A percentile compares a stretch with the other conserved stretches of the same genome.
phyloP scores from a whole-genome alignment of 1,140 invertebrate genomes.

The Hermatobates lingyangjiaoensis region DNA sequence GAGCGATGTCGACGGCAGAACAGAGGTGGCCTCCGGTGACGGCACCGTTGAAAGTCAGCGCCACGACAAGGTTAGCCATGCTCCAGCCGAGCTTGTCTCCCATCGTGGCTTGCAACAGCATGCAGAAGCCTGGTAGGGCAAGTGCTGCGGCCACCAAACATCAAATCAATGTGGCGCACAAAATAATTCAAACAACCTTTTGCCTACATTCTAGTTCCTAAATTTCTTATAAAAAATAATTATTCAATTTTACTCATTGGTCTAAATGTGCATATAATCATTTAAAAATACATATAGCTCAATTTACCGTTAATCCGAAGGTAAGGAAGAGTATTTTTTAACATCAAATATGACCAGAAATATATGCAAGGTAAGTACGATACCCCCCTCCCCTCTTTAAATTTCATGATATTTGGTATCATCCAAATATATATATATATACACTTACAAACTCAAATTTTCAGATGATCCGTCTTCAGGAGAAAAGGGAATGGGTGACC shows the following conservation, averaged over 20 bases:
- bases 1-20: not conserved
- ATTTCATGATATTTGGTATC: no score
- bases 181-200: not conserved
- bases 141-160: not conserved
- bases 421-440: no score
- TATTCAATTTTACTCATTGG: not conserved
- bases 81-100: not conserved
- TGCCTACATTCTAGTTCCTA: not conserved
- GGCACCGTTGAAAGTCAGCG: not conserved
- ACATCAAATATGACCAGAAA: not conserved
- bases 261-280: not conserved
- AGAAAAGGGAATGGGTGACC: no score
- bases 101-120: not conserved
- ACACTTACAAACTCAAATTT: no score
- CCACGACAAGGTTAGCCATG: not conserved
- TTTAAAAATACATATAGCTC: not conserved
- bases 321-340: not conserved
- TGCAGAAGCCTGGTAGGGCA: not conserved
- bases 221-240: not conserved
- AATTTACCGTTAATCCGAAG: not conserved
- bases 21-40: not conserved
- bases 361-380: not conserved
- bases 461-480: no score
- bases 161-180: not conserved
- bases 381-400: no score